phyloP scores from a whole-genome alignment of 2,113 vertebrate genomes.

The Pygathrix nemaeus region DNA sequence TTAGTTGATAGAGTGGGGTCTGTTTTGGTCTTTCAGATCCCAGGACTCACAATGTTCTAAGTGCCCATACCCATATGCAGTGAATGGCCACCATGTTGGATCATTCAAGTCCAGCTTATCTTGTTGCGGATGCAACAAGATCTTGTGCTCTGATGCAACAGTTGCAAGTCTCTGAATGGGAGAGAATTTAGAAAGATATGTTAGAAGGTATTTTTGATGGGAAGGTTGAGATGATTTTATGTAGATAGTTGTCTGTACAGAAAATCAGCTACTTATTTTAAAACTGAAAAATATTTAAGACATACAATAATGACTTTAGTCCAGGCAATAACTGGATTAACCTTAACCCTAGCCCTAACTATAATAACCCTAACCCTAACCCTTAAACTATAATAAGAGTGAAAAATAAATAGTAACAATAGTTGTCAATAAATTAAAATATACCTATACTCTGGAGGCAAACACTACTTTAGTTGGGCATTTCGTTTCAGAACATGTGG shows the following conservation, averaged over 20 bases:
- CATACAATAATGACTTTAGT: neutral
- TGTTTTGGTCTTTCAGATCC: no score
- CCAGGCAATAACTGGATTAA: neutral
- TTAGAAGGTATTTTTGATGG: neutral
- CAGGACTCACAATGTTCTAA: no score
- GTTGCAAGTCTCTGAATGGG: neutral
- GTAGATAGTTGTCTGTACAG: neutral
- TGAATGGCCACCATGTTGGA: no score
- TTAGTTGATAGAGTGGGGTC: no score
- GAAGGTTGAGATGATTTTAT: neutral
- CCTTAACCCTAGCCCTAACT: no score
- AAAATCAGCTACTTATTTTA: neutral
- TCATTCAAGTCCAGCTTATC: no score
- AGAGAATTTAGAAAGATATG: neutral
- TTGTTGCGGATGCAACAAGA: no score
- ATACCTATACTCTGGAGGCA: neutral
- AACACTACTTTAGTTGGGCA: neutral
- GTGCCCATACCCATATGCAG: no score
- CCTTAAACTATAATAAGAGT: neutral
- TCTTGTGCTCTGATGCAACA: neutral
- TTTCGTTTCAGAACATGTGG: neutral
- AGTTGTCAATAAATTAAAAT: neutral
- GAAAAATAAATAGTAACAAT: neutral
- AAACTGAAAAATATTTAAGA: neutral
- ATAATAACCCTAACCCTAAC: no score